Evolutionary conservation across 2,888 invertebrate species (phyloP), one percentile per base, ranked within the genome.

Genomic region (Aphelenchoides bicaudatus): DNA sequence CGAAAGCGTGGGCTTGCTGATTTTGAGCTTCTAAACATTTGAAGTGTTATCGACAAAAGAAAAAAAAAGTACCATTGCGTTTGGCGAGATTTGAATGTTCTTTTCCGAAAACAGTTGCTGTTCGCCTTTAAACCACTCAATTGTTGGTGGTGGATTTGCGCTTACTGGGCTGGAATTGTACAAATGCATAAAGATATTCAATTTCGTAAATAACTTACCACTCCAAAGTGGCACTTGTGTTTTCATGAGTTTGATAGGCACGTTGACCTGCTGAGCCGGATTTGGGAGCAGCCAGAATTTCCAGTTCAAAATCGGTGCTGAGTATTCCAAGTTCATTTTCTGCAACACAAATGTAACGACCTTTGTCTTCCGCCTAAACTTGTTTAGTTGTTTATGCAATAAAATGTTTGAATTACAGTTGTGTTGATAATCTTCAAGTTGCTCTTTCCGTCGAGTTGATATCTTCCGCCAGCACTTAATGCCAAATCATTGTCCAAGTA

Each of bases 301-400:
- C 81, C 0, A 87, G 70, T 29, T 80, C 79, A 62, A 85, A 85
- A 31, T 81, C 80, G 52, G 83, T 84, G 16, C 80, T 75, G 39
- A 79, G 79, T 25, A 80, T 81, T 1, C 86, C 85, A 69, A 83
- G 84, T 39, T 81, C 78, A 69, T 86, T 87, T 31, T 71, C 78
- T 1, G 84, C 86, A 8, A 80, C 65, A 70, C 86, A 87, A 1
- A 80, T 82, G 71, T 85, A 86, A n/a, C 83, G 80, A 0, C 86
- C 86, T 30, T 83, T 82, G 72, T 86, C 85, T 0, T 82, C 82
- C 30, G 82, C 68, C 68, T 84, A 19, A 4, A 49, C 51, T 6
- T 43, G 39, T 2, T 65, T 50, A n/a, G 61, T 6, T 19, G 65
- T 43, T 46, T 46, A 16, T 8, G n/a, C 34, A 43, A 19, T 13